These are phyloP conservation scores for Cottus gobio DNA, from an alignment of 2,113 vertebrate genomes.

Conservation along the genomic window DNA sequence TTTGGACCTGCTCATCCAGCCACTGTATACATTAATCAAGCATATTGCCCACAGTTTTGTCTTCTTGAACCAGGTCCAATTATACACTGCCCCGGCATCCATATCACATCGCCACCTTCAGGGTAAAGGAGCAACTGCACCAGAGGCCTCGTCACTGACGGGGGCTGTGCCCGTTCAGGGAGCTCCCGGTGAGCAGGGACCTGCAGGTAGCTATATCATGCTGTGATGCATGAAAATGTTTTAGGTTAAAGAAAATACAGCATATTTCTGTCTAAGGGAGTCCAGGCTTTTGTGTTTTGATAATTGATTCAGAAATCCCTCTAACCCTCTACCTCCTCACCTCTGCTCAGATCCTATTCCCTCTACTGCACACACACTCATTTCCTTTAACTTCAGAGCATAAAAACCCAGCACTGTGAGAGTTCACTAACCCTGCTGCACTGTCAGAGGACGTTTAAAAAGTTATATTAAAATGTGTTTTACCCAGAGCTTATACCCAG, in stretches of 20 bases:
- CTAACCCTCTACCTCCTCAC: conserved; percentile 47
- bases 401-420: conserved; percentile 34
- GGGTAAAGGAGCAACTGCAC: conserved; percentile 57
- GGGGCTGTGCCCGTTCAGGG: conserved; percentile 83
- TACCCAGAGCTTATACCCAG: neutral
- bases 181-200: conserved; percentile 86
- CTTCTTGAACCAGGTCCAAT: conserved; percentile 84
- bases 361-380: conserved; percentile 39
- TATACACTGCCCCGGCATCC: conserved; percentile 73
- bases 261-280: conserved; percentile 14
- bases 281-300: conserved; percentile 22
- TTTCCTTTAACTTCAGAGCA: conserved; percentile 57
- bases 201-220: conserved; percentile 74
- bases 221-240: neutral
- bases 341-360: conserved; percentile 60
- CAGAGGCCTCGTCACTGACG: conserved; percentile 77
- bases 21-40: neutral
- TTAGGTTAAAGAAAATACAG: conserved; percentile 1
- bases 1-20: conserved; percentile 54
- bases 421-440: conserved; percentile 29
- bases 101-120: conserved; percentile 60
- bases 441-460: conserved; percentile 24
- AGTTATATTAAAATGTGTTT: conserved; percentile 19
- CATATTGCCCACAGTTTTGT: conserved; percentile 8
- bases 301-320: conserved; percentile 47